Evolutionary conservation across 2,888 invertebrate species (phyloP), one percentile per base, ranked within the genome.

Genomic region (Tetragonisca angustula): DNA sequence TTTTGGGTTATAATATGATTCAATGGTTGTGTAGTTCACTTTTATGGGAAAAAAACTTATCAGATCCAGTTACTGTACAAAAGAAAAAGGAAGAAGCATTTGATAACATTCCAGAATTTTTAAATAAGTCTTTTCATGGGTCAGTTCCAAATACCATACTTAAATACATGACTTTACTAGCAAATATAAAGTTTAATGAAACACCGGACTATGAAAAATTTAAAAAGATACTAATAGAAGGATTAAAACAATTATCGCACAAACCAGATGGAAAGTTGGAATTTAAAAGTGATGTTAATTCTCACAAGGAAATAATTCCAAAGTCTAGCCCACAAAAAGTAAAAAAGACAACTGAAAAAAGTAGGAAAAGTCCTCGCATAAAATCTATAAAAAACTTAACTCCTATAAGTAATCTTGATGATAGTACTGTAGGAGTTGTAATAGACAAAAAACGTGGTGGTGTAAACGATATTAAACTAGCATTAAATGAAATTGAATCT

Each of bases 1-100:
- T 99, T 88, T 95, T 99, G 6, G 98, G 97, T 1, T 99, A 98
- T 94, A 99, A 99, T 95, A 95, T 99, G 93, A 96, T 99, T 64
- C 98, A 98, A 92, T 99, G 99, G 99, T 92, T 98, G 64, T 96
- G 97, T 43, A 97, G 97, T 0, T 95, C 95, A 84, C 95, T 99
- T 87, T 99, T 99, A 0, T 99, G 99, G 99, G 97, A 97, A 92
- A 96, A 95, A 70, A 95, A 96, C 15, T 94, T 98, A 21, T 95
- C 95, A 32, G 95, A 96, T 87, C 96, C 97, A 0, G 93, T 95
- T 50, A 94, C 94, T 0, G 97, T 97, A 0, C 97, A 97, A 90
- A 95, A 95, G 83, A 95, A 96, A 88, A 98, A 98, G 92, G 96
- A 97, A 86, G 94, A 95, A 36, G 96, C 97, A 88, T 97, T 98